These are phyloP conservation scores for Darevskia nairensis DNA, from an alignment of 2,797 vertebrate genomes.

Conservation along the genomic window DNA sequence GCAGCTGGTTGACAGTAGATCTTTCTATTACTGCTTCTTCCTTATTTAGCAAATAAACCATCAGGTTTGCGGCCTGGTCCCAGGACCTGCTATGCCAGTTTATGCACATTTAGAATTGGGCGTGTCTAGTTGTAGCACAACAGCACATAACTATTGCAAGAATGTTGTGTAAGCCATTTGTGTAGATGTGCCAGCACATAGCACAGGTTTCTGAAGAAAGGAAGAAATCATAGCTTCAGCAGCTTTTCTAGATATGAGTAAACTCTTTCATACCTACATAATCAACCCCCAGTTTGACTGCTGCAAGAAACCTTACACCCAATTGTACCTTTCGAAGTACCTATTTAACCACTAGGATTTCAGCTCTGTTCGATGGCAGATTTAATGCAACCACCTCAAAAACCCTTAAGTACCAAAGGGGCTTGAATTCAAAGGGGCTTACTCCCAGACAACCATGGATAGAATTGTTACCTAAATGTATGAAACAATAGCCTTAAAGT, in stretches of 20 bases:
- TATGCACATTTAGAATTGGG: constrained; percentile 17
- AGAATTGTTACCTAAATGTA: background rate
- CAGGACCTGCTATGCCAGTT: constrained; percentile 28
- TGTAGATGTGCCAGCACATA: background rate
- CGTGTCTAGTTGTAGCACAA: constrained; percentile 2
- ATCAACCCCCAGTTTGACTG: background rate
- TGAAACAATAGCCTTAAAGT: constrained; percentile 21
- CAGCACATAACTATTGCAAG: background rate
- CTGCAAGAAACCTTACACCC: background rate
- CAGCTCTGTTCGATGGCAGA: background rate
- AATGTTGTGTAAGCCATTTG: constrained; percentile 20
- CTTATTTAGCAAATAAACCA: constrained; percentile 44
- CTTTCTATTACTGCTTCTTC: constrained; percentile 34
- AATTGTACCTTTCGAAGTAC: background rate
- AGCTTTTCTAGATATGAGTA: background rate
- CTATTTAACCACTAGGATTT: background rate
- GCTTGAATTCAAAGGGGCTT: too few relatives aligned
- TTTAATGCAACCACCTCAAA: constrained; percentile 1
- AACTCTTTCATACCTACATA: background rate
- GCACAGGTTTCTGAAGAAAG: background rate
- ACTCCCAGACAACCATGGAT: too few relatives aligned
- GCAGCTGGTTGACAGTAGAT: constrained; percentile 28
- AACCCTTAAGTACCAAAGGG: constrained; percentile 12
- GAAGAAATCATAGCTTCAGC: background rate
- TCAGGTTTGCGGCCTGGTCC: constrained; percentile 16